Percentiles rank a stretch among this genome's conserved stretches.
These are phyloP conservation scores for Atethmia centrago DNA, from an alignment of 2,888 invertebrate species.

Conservation along the genomic window DNA sequence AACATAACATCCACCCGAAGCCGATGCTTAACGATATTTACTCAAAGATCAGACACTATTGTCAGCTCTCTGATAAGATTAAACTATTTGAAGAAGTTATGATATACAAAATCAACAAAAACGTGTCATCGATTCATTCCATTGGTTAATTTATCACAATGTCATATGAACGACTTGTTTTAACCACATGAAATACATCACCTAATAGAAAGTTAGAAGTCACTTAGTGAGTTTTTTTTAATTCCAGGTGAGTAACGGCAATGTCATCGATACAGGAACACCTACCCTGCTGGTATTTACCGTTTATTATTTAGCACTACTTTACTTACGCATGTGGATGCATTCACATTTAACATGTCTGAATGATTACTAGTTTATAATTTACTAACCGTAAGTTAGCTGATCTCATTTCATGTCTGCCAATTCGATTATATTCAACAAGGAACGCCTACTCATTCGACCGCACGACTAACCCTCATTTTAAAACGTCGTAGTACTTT, in stretches of 20 bases:
- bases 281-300: slow-evolving; percentile 89
- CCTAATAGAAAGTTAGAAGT: slow-evolving; percentile 46
- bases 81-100: slow-evolving; percentile 44
- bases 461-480: slow-evolving; percentile 54
- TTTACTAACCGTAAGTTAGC: slow-evolving; percentile 65
- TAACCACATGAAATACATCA: background rate
- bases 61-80: slow-evolving; percentile 51
- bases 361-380: slow-evolving; percentile 52
- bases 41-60: slow-evolving; percentile 31
- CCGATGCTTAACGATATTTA: slow-evolving; percentile 16
- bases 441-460: slow-evolving; percentile 57
- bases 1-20: slow-evolving; percentile 13
- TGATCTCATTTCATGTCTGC: slow-evolving; percentile 65
- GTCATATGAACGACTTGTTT: slow-evolving; percentile 7
- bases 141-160: slow-evolving; percentile 27
- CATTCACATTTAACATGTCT: slow-evolving; percentile 59
- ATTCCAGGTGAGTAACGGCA: slow-evolving; percentile 91
- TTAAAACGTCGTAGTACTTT: slow-evolving; percentile 45
- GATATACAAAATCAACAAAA: slow-evolving; percentile 43
- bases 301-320: slow-evolving; percentile 73
- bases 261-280: slow-evolving; percentile 90
- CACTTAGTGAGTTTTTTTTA: slow-evolving; percentile 69
- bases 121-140: slow-evolving; percentile 27
- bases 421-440: slow-evolving; percentile 56
- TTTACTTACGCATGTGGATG: slow-evolving; percentile 74